Evolutionary conservation across 2,113 vertebrate species (phyloP).

Genomic region (Brachyhypopomus gauderio): DNA sequence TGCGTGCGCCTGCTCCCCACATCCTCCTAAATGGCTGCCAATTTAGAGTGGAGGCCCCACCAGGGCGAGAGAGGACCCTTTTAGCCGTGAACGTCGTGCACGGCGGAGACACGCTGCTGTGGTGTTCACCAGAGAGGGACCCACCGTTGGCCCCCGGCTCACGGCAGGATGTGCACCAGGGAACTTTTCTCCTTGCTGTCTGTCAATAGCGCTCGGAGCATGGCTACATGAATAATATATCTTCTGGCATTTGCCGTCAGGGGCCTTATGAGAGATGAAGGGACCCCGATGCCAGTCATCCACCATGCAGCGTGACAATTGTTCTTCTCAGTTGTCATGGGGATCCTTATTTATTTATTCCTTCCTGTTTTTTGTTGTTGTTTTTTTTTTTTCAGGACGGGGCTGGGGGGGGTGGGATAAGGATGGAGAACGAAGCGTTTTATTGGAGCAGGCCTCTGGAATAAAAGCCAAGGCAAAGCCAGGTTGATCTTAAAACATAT

Average conservation of each 20-base stretch:
- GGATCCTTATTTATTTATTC: constrained; percentile 59
- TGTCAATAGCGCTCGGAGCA: constrained; percentile 50
- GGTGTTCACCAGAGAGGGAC: constrained; percentile 14
- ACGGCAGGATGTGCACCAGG: not conserved
- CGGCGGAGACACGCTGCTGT: constrained; percentile 19
- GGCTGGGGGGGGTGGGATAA: constrained; percentile 2
- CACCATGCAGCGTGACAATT: constrained; percentile 51
- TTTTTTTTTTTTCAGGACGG: constrained; percentile 51
- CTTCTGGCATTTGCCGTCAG: constrained; percentile 59
- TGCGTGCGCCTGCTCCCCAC: not conserved
- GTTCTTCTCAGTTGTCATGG: constrained; percentile 56
- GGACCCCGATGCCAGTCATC: constrained; percentile 57
- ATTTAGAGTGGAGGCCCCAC: constrained; percentile 20
- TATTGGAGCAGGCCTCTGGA: constrained; percentile 2
- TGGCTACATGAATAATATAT: constrained; percentile 63
- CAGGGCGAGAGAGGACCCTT: constrained; percentile 26
- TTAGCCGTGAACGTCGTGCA: constrained; percentile 41
- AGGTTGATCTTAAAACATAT: constrained; percentile 28
- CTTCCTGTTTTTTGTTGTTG: constrained; percentile 27
- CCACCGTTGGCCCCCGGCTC: constrained; percentile 25
- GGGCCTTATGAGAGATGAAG: constrained; percentile 54
- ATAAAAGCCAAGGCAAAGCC: not conserved
- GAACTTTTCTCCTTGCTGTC: constrained; percentile 30
- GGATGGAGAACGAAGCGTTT: not conserved
- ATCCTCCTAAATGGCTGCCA: constrained; percentile 29